A percentile compares a stretch with the other conserved stretches of the same genome.
phyloP scores from a whole-genome alignment of 92 coral and sea anemone species.

The Heliopora coerulea region DNA sequence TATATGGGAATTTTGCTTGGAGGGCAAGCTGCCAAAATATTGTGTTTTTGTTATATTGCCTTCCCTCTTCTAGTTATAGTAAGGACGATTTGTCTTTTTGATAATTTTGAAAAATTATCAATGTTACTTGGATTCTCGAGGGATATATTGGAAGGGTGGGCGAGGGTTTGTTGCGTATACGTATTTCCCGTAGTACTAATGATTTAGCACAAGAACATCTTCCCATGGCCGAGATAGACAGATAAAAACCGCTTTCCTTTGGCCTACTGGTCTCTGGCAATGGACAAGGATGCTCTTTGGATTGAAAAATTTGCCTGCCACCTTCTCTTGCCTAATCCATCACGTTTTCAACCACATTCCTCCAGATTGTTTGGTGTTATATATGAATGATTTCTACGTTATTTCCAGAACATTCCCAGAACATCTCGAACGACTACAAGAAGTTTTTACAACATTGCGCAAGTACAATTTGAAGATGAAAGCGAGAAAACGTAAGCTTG shows the following conservation, averaged over 20 bases:
- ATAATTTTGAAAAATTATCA: too few species aligned
- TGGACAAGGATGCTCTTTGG: neutral
- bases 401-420: conserved; percentile 34
- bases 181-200: conserved; percentile 22
- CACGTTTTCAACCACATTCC: conserved; percentile 34
- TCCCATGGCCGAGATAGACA: conserved; percentile 5
- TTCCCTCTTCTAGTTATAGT: too few species aligned
- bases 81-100: too few species aligned
- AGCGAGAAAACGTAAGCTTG: conserved; percentile 43
- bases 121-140: conserved; percentile 32
- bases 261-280: conserved; percentile 27
- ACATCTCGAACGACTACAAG: conserved; percentile 24
- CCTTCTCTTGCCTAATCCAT: neutral
- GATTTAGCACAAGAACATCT: conserved; percentile 31
- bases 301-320: neutral
- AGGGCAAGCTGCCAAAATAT: too few species aligned
- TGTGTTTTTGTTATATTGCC: too few species aligned
- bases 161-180: too few species aligned
- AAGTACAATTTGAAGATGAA: conserved; percentile 38
- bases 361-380: conserved; percentile 31
- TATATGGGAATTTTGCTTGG: too few species aligned
- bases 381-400: conserved; percentile 40
- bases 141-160: too few species aligned
- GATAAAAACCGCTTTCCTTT: conserved; percentile 37
- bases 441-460: conserved; percentile 22